A percentile compares a stretch with the other conserved stretches of the same genome.
Conservation (phyloP, 2,888 invertebrate genomes). For the Graphium colonna region DNA sequence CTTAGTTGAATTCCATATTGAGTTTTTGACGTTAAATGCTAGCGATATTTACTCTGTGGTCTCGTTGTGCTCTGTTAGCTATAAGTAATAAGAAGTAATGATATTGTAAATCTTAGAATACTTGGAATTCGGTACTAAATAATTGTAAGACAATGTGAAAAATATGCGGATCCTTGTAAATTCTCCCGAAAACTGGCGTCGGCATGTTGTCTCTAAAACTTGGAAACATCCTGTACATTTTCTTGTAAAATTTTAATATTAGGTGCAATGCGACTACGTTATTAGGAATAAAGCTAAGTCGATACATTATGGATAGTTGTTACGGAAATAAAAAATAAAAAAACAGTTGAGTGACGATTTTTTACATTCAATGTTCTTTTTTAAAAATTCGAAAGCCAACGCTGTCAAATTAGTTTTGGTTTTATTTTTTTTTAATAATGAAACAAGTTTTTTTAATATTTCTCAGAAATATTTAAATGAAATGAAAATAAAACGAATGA, state of each 20-base stretch:
- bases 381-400: no score
- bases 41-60: slow-evolving; percentile 12
- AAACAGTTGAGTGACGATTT: no score
- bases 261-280: slow-evolving; percentile 19
- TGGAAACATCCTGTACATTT: slow-evolving; percentile 16
- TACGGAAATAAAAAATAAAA: no score
- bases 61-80: slow-evolving; percentile 16
- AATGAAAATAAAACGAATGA: slow-evolving; percentile 27
- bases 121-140: slow-evolving; percentile 32
- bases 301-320: no score
- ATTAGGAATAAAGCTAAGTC: slow-evolving; percentile 14
- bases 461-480: no score
- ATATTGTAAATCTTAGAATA: slow-evolving; percentile 27
- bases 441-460: no score
- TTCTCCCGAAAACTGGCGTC: neutral
- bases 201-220: neutral
- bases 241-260: slow-evolving; percentile 19
- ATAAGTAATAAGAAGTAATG: slow-evolving; percentile 22
- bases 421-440: no score
- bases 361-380: no score
- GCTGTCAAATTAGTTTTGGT: no score
- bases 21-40: no score
- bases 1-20: no score
- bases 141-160: slow-evolving; percentile 31
- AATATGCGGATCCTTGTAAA: slow-evolving; percentile 16